Base-by-base conservation (phyloP, 2,113 vertebrate species). In the Hippoglossus stenolepis region DNA sequence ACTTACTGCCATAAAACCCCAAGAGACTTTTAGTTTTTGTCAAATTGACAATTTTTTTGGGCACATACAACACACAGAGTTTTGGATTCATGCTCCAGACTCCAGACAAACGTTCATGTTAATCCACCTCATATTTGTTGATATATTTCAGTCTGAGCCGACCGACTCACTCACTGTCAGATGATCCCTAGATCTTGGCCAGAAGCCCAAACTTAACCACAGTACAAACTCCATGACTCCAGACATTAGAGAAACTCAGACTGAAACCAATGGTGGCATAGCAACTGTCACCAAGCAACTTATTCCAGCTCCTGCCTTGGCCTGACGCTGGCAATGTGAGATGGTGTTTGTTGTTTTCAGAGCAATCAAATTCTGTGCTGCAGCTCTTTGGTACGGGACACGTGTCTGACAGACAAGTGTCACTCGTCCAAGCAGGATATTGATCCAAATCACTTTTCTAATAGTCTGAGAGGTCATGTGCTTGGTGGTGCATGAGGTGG, bases 211-310 rank as follows among this genome's bases (percentile, higher is more conserved):
- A 70, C 20, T 53, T 12, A 2, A 64, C 64, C 31, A 31, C 9
- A 38, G 20, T 24, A 57, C 26, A 47, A 71, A 68, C 47, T 65
- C 56, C 14, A 4, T 5, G 35, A 47, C 26, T 65, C 14, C 11
- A 65, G 24, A 60, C 17, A 45, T 17, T 20, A 40, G 14, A 68
- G 57, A 17, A 43, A 43, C 20, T 49, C 45, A 1, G n/a, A 77
- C 45, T 47, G 59, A 81, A 62, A 66, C 54, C 58, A 69, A 64
- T 49, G 24, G 60, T 75, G 63, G n/a, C 83, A 73, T 73, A 72
- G 87, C 84, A 84, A 87, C 85, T 26, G 67, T 90, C 58, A 43
- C 66, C 54, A 67, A 77, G 84, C 84, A 88, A 81, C 84, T 80
- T 79, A 11, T 17, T 47, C 2, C 0, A 71, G 45, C 69, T 61